These are phyloP conservation scores for Cephus spinipes DNA, from an alignment of 2,888 invertebrate genomes.

Conservation along the genomic window DNA sequence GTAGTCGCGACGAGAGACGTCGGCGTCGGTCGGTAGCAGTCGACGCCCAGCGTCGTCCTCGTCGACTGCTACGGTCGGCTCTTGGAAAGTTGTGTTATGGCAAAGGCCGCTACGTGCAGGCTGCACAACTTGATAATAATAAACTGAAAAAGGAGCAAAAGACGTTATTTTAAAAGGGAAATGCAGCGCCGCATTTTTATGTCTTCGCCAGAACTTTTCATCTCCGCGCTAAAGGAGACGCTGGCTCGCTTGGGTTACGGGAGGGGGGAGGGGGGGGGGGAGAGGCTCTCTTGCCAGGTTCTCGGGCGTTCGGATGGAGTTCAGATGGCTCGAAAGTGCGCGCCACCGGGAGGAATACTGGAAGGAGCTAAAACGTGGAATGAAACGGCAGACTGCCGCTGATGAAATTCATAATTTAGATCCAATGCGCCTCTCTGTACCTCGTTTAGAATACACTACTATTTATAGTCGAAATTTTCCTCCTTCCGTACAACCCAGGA, in stretches of 20 bases:
- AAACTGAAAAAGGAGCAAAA: constrained; percentile 64
- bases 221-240: constrained; percentile 43
- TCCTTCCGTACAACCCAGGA: constrained; percentile 37
- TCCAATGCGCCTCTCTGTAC: constrained; percentile 65
- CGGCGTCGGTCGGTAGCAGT: background rate
- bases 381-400: constrained; percentile 66
- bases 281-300: constrained; percentile 9
- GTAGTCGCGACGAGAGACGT: background rate
- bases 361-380: constrained; percentile 56
- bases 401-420: constrained; percentile 68
- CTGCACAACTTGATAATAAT: constrained; percentile 65
- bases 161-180: constrained; percentile 67
- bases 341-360: constrained; percentile 8
- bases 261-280: constrained; percentile 27
- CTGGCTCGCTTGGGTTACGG: constrained; percentile 24
- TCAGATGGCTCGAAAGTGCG: constrained; percentile 5
- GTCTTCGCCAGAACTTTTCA: constrained; percentile 64
- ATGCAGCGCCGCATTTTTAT: constrained; percentile 67
- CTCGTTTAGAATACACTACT: constrained; percentile 67
- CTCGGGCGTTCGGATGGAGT: constrained; percentile 14
- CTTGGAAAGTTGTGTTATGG: background rate
- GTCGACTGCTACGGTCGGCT: background rate
- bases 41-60: background rate
- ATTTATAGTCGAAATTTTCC: constrained; percentile 67
- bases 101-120: background rate